Conservation (phyloP, 2,797 vertebrate genomes). For the Euphonia xanthogaster region DNA sequence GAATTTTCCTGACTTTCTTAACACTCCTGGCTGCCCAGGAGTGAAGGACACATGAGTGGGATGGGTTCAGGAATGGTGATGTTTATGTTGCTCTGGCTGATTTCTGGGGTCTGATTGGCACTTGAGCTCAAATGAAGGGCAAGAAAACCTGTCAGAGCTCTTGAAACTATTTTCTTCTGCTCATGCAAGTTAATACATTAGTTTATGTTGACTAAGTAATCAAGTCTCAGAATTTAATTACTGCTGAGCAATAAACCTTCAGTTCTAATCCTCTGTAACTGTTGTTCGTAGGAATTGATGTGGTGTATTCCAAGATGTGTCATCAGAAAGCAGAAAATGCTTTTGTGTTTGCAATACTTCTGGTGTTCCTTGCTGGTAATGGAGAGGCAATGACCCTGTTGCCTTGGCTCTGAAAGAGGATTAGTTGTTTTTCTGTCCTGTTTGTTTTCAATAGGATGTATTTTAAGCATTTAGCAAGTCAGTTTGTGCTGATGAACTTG, state of each 20-base stretch:
- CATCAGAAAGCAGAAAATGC: not conserved
- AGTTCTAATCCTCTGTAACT: not conserved
- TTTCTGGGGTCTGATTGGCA: not conserved
- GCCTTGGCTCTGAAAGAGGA: not conserved
- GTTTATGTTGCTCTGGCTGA: not conserved
- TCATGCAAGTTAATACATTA: not conserved
- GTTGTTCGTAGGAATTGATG: not conserved
- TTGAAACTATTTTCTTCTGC: not conserved
- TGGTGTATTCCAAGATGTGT: not conserved
- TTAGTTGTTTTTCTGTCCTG: constrained; percentile 1
- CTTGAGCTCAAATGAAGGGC: not conserved
- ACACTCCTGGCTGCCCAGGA: not conserved
- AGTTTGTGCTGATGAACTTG: constrained; percentile 10
- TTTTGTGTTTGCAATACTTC: not conserved
- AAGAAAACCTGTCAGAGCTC: not conserved
- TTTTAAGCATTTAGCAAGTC: constrained; percentile 34
- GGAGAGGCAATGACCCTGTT: not conserved
- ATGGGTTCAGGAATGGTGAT: not conserved
- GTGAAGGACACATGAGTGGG: accelerated
- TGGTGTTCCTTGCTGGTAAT: not conserved
- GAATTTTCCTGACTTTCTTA: not conserved
- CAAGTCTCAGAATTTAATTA: not conserved
- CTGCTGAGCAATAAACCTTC: not conserved
- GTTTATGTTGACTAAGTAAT: not conserved
- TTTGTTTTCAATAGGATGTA: not conserved